Evolutionary conservation across 2,888 invertebrate species (phyloP).

Genomic region (Clepsis dumicolana): DNA sequence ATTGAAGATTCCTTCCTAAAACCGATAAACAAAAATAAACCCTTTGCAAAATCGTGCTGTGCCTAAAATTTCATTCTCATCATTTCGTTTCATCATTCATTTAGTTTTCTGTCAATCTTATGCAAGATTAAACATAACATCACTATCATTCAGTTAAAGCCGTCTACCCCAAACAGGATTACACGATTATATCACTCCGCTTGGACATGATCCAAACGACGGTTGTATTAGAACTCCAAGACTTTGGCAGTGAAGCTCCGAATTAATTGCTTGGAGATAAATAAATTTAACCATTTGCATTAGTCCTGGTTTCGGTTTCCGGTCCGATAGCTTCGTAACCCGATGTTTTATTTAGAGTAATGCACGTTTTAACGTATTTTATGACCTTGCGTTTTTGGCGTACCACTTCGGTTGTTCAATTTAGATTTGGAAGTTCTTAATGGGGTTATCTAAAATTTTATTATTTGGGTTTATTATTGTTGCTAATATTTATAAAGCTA

Average conservation of each 20-base stretch:
- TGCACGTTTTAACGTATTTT: neutral
- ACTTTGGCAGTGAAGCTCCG: constrained; percentile 12
- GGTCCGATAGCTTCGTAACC: neutral
- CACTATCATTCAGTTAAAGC: neutral
- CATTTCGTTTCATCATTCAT: too few species aligned
- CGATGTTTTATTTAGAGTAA: constrained; percentile 5
- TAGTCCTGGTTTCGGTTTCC: neutral
- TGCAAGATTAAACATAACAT: neutral
- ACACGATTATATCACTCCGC: neutral
- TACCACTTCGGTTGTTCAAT: neutral
- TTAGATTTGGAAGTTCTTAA: neutral
- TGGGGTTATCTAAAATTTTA: too few species aligned
- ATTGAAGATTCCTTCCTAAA: too few species aligned
- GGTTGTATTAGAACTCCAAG: constrained; percentile 21
- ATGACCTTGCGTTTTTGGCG: neutral
- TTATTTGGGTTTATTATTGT: too few species aligned
- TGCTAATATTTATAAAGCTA: too few species aligned
- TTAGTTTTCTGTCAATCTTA: neutral
- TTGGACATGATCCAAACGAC: constrained; percentile 26
- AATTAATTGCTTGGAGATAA: constrained; percentile 22
- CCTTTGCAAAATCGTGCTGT: too few species aligned
- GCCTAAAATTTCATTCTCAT: too few species aligned
- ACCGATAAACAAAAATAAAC: too few species aligned
- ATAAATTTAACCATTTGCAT: constrained; percentile 13
- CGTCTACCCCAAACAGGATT: constrained; percentile 7